Evolutionary conservation across 1,140 invertebrate genomes (phyloP), one percentile per base, ranked within the genome.

Genomic region (Amphibalanus amphitrite): DNA sequence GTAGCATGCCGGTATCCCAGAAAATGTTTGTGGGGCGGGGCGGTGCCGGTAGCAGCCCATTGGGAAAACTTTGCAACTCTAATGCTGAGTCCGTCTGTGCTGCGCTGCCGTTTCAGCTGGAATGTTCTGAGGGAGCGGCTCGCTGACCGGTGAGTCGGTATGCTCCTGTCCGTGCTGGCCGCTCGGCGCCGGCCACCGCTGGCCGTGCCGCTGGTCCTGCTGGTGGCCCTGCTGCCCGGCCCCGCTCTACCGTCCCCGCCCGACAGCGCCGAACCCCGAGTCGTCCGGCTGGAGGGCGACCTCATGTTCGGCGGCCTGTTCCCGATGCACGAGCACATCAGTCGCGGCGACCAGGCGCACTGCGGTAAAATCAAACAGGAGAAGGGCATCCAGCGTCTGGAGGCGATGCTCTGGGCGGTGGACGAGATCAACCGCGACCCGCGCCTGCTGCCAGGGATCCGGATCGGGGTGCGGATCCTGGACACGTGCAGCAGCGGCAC

Each of bases 401-500:
- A 92, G 79, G 90, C 90, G 1, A 91, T 92, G 89, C 81, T 92
- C 0, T 92, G 87, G 79, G 89, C 90, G 8, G 80, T 92, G 10
- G 88, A 91, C 76, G 81, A 83, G 69, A 90, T 92, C 72, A 92
- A 92, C 78, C 79, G 78, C 1, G 82, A 90, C 74, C 77, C 80
- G 0, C 77, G 78, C 6, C 81, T 88, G 33, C 78, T 89, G 23
- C 88, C 88, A 0, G 86, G 86, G 69, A 81, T 88, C 20, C 84
- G 78, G 15, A 78, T 91, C 40, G 90, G 90, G 0, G 86, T 88
- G 1, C 85, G 89, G 74, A 90, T 92, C 71, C 78, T 90, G 25
- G 90, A 92, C 79, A 90, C 90, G 0, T 92, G 90, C 78, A 88
- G 87, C 28, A 82, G 87, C 69, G 90, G 91, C 74, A 90, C 89